Evolutionary conservation across 1,140 invertebrate species (phyloP).

Genomic region (Paralvinella palmiformis): DNA sequence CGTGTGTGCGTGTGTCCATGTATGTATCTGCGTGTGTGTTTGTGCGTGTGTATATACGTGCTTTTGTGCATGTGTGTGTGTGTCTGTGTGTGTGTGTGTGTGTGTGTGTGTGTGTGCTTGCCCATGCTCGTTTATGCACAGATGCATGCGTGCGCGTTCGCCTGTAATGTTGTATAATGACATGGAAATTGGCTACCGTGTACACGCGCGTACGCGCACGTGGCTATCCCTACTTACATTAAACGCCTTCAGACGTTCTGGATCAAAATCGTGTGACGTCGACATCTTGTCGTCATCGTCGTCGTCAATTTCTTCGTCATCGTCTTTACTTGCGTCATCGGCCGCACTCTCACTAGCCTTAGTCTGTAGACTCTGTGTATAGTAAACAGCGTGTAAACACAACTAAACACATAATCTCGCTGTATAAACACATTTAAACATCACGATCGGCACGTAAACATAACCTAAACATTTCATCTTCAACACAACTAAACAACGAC

Average conservation of each 20-base stretch:
- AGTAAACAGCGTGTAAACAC: no score
- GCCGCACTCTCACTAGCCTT: slow-evolving; percentile 77
- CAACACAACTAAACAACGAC: no score
- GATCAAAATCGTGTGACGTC: slow-evolving; percentile 82
- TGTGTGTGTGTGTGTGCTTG: not conserved
- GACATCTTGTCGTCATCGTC: slow-evolving; percentile 79
- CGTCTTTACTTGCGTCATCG: slow-evolving; percentile 61
- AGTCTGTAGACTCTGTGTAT: no score
- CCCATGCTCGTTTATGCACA: no score
- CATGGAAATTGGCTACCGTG: slow-evolving; percentile 27
- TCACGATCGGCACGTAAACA: no score
- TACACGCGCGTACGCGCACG: no score
- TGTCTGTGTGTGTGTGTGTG: not conserved
- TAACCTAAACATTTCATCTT: no score
- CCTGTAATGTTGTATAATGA: no score
- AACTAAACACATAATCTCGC: no score
- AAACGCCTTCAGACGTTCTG: slow-evolving; percentile 92
- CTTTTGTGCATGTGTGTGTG: not conserved
- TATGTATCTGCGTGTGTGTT: not conserved
- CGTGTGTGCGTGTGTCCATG: not conserved
- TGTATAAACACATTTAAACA: no score
- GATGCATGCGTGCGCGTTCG: no score
- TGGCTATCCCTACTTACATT: slow-evolving; percentile 81
- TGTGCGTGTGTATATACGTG: not conserved
- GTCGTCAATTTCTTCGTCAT: slow-evolving; percentile 76